Conservation (phyloP, 1,140 invertebrate species). For the Carposina sasakii region DNA sequence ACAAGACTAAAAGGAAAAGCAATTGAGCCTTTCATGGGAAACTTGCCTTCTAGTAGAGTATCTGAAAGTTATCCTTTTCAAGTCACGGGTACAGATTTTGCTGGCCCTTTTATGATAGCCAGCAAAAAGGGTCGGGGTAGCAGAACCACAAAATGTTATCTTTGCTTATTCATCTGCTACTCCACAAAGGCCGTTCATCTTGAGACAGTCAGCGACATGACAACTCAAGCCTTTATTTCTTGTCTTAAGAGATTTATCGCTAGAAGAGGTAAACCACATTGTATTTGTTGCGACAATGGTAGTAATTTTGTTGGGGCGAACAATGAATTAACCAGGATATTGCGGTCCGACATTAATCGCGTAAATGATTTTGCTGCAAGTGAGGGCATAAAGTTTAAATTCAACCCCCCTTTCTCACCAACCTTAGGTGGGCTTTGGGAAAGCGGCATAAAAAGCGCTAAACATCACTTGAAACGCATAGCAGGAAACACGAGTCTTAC, state of each 20-base stretch:
- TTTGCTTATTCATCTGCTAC: slow-evolving; percentile 3
- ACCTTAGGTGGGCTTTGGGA: slow-evolving; percentile 3
- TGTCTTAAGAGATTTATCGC: slow-evolving; percentile 10
- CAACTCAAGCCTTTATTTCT: slow-evolving; percentile 11
- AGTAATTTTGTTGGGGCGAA: slow-evolving; percentile 15
- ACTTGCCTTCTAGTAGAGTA: slow-evolving; percentile 8
- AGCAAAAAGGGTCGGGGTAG: slow-evolving; percentile 2
- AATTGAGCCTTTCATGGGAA: slow-evolving; percentile 18
- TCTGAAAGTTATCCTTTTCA: slow-evolving; percentile 15
- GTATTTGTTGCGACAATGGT: slow-evolving; percentile 14
- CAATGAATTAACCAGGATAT: slow-evolving; percentile 1
- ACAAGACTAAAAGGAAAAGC: slow-evolving; percentile 2
- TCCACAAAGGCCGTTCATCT: slow-evolving; percentile 3
- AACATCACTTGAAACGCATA: not conserved
- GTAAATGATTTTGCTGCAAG: not conserved
- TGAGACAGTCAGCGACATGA: not conserved
- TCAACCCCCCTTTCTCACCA: slow-evolving; percentile 1
- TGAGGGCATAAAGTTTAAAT: slow-evolving; percentile 2
- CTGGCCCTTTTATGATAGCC: slow-evolving; percentile 4
- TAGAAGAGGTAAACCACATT: slow-evolving; percentile 7
- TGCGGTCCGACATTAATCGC: not conserved
- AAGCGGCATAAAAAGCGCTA: slow-evolving; percentile 1
- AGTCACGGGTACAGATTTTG: slow-evolving; percentile 14
- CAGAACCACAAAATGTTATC: not conserved
- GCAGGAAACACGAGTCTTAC: slow-evolving; percentile 8